These are phyloP conservation scores for Steinernema carpocapsae DNA, from an alignment of 2,888 invertebrate genomes.

Conservation along the genomic window DNA sequence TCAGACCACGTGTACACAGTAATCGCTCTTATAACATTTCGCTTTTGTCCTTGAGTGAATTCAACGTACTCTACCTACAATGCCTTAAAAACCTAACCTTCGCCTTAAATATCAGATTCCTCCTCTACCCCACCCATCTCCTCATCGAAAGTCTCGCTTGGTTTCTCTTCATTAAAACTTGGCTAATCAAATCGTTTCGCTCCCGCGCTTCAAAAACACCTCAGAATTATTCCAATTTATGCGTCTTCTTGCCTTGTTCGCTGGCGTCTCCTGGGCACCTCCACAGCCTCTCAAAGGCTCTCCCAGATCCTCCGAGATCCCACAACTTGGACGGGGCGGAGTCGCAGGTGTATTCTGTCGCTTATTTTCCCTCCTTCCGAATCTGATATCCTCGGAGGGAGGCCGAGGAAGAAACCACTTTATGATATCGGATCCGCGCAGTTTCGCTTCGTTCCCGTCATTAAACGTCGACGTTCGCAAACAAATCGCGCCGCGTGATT, in stretches of 20 bases:
- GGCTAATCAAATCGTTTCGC: not conserved
- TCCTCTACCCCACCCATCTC: no score
- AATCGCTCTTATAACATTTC: no score
- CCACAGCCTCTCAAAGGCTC: no score
- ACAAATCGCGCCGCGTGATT: conserved; percentile 5
- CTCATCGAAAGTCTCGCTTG: no score
- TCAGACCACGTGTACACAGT: no score
- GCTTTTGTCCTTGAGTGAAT: no score
- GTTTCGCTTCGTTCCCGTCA: not conserved
- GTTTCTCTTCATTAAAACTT: not conserved
- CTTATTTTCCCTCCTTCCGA: conserved; percentile 7
- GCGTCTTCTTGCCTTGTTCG: no score
- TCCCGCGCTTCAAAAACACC: conserved; percentile 6
- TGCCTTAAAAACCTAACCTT: no score
- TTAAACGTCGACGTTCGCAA: conserved; percentile 3
- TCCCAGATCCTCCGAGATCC: no score
- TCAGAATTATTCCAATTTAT: conserved; percentile 13
- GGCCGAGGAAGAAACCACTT: conserved; percentile 13
- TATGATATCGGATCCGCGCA: conserved; percentile 14
- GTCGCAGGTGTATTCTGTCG: conserved; percentile 16
- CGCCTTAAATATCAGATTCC: no score
- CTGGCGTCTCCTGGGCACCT: no score
- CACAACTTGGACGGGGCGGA: conserved; percentile 3
- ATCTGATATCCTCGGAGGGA: not conserved
- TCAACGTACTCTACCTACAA: no score